A percentile compares a stretch with the other conserved stretches of the same genome.
phyloP scores from a whole-genome alignment of 2,888 invertebrate species.

The Prosapia bicincta region DNA sequence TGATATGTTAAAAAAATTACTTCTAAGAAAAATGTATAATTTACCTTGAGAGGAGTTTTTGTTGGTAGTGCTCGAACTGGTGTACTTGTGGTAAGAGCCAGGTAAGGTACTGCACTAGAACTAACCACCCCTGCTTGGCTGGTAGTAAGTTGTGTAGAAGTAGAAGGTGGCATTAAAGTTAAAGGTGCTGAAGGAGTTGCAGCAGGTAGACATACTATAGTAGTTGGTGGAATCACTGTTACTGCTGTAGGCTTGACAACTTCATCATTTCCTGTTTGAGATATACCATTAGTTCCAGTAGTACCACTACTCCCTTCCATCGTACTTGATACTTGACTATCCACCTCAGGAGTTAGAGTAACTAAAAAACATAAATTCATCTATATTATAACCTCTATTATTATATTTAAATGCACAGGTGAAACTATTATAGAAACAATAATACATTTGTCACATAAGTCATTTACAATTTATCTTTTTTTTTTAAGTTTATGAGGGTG shows the following conservation, averaged over 20 bases:
- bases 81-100: constrained; percentile 51
- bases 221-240: constrained; percentile 53
- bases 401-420: no score
- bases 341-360: constrained; percentile 60
- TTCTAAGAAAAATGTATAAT: no score
- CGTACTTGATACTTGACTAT: constrained; percentile 54
- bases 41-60: constrained; percentile 33
- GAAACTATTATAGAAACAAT: no score
- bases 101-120: constrained; percentile 51
- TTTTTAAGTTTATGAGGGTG: no score
- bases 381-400: no score
- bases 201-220: constrained; percentile 52
- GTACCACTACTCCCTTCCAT: constrained; percentile 44
- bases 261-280: neutral
- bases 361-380: constrained; percentile 43
- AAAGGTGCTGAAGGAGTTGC: constrained; percentile 29
- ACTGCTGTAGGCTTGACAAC: constrained; percentile 16
- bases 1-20: no score
- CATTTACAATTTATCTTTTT: no score
- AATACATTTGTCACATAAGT: no score
- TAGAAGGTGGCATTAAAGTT: constrained; percentile 25
- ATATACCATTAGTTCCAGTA: neutral
- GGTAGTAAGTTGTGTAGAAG: constrained; percentile 27
- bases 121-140: constrained; percentile 44
- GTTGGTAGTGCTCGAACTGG: constrained; percentile 50